Evolutionary conservation across 2,888 invertebrate genomes (phyloP), one percentile per base, ranked within the genome.

Genomic region (Volucella zonaria): DNA sequence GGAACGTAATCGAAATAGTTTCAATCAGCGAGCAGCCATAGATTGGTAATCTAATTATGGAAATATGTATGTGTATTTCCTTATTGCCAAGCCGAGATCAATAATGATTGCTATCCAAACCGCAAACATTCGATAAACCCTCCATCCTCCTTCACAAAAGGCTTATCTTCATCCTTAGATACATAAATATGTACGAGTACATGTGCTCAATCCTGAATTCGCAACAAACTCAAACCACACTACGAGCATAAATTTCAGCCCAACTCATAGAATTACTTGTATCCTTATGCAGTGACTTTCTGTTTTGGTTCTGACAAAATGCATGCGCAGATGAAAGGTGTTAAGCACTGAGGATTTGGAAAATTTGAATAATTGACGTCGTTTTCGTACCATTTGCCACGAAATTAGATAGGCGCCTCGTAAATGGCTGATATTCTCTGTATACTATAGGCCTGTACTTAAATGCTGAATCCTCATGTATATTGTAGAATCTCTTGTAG

Each of bases 281-380:
- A 31, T 31, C 31, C 31, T 0, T 0, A 31, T 31, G 31, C 31
- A 31, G 31, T 54, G 54, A 54, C 54, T 49, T 49, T 42, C 38
- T 9, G 31, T 38, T 38, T 15, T 61, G 61, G 15, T 38, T 38
- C 31, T 61, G 61, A 71, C 67, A 66, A 61, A 71, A 56, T 70
- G 71, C 54, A 59, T 59, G 77, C 47, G 23, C 54, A 67, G 67
- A 61, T 64, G 68, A 68, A 47, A 75, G 66, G 75, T 61, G 80
- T 61, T 75, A 75, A 83, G 31, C 75, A 80, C 62, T 38, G 70
- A 38, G 31, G 70, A 80, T 66, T 75, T 75, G 47, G 43, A n/a
- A 71, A 79, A 80, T 80, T 79, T 80, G 70, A 83, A 83, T 83
- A 83, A 83, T 80, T 75, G 80, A 80, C 70, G 61, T 71, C 80